Evolutionary conservation across 2,888 invertebrate species (phyloP).

Genomic region (Morpho helenor): DNA sequence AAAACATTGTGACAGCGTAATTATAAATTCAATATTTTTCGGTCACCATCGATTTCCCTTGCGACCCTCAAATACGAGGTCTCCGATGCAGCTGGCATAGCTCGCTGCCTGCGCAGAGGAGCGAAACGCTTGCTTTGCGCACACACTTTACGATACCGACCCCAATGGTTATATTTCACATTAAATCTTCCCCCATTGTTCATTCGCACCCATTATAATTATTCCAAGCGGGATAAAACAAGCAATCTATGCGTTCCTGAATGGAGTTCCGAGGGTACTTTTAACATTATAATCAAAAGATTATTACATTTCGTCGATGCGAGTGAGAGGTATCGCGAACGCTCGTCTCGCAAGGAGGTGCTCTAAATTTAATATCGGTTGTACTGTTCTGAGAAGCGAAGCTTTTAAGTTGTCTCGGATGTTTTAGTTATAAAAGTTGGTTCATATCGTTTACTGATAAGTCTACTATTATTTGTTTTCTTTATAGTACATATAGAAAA

Average conservation of each 20-base stretch:
- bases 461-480: too few relatives aligned
- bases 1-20: conserved; percentile 6
- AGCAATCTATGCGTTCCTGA: conserved; percentile 28
- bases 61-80: conserved; percentile 39
- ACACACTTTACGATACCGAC: conserved; percentile 39
- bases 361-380: too few relatives aligned
- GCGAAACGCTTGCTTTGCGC: conserved; percentile 44
- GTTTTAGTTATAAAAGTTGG: too few relatives aligned
- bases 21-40: conserved; percentile 19
- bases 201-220: conserved; percentile 50
- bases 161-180: conserved; percentile 48
- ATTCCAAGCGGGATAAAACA: conserved; percentile 37
- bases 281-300: conserved; percentile 4
- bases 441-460: too few relatives aligned
- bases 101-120: conserved; percentile 54
- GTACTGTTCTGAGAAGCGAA: too few relatives aligned
- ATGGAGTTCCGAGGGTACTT: conserved; percentile 3
- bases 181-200: conserved; percentile 55
- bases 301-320: background rate
- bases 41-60: conserved; percentile 38
- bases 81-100: conserved; percentile 31
- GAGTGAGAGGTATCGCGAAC: too few relatives aligned
- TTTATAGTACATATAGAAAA: too few relatives aligned
- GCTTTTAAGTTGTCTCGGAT: too few relatives aligned
- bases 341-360: too few relatives aligned